Percentiles rank a stretch among this genome's conserved stretches.
Conservation (phyloP, 1,140 invertebrate genomes). For the Agraylea sexmaculata region DNA sequence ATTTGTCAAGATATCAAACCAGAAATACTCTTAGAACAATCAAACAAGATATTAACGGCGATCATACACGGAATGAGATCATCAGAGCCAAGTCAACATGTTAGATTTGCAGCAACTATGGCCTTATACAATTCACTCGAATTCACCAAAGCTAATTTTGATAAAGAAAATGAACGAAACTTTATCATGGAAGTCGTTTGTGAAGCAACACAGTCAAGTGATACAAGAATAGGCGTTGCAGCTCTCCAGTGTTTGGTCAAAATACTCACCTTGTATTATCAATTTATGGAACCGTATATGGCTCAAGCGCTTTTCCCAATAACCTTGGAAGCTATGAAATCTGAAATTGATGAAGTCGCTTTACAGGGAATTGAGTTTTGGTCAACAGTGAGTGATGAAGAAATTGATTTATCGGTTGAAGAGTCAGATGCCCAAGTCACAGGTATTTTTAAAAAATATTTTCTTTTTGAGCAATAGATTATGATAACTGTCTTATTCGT, state of each 20-base stretch:
- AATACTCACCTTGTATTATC: slow-evolving; percentile 97
- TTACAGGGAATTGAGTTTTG: slow-evolving; percentile 99
- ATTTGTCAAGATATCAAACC: slow-evolving; percentile 78
- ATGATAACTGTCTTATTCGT: slow-evolving; percentile 11
- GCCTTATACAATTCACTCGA: slow-evolving; percentile 97
- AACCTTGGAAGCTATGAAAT: slow-evolving; percentile 97
- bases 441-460: slow-evolving; percentile 25
- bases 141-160: slow-evolving; percentile 98
- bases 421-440: slow-evolving; percentile 85
- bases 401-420: slow-evolving; percentile 93
- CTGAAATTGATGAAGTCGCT: slow-evolving; percentile 88
- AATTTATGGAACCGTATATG: slow-evolving; percentile 99
- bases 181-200: slow-evolving; percentile 99
- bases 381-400: slow-evolving; percentile 99
- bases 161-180: slow-evolving; percentile 92
- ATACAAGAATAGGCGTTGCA: slow-evolving; percentile 85
- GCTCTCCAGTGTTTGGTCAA: slow-evolving; percentile 95
- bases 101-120: slow-evolving; percentile 88
- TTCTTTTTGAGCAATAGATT: neutral
- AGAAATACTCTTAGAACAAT: slow-evolving; percentile 79
- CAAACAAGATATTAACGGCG: slow-evolving; percentile 94
- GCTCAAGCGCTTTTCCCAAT: slow-evolving; percentile 96
- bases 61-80: slow-evolving; percentile 96
- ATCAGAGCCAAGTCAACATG: slow-evolving; percentile 71
- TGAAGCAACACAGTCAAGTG: slow-evolving; percentile 71